Evolutionary conservation across 1,140 invertebrate genomes (phyloP).

Genomic region (Brachionus rubens): DNA sequence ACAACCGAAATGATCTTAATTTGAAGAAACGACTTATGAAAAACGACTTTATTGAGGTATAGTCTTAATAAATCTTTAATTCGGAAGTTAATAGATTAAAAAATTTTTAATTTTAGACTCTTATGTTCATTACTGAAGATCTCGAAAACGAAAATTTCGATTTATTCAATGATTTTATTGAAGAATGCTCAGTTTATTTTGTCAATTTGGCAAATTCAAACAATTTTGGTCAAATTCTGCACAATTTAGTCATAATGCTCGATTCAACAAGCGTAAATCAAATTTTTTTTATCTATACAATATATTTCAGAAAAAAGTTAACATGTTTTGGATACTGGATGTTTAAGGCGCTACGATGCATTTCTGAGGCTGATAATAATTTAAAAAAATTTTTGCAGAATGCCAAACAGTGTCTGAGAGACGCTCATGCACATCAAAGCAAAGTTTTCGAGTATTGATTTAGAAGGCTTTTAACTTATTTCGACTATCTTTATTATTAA

Average conservation of each 20-base stretch:
- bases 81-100: background rate
- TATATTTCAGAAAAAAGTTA: too few relatives aligned
- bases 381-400: too few relatives aligned
- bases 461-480: too few relatives aligned
- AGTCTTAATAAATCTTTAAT: background rate
- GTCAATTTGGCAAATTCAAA: conserved; percentile 14
- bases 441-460: too few relatives aligned
- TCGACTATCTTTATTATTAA: too few relatives aligned
- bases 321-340: too few relatives aligned
- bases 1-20: conserved; percentile 1
- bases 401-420: too few relatives aligned
- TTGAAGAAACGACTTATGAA: background rate
- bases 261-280: conserved; percentile 25
- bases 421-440: too few relatives aligned
- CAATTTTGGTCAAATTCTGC: background rate
- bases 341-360: too few relatives aligned
- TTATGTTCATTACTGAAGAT: conserved; percentile 21
- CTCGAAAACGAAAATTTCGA: background rate
- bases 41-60: conserved; percentile 15
- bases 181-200: conserved; percentile 32
- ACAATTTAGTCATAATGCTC: background rate
- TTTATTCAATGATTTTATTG: conserved; percentile 16
- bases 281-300: too few relatives aligned
- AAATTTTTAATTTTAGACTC: conserved; percentile 2
- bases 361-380: too few relatives aligned